Evolutionary conservation across 2,888 invertebrate species (phyloP), one percentile per base, ranked within the genome.

Genomic region (Ganaspis brasiliensis): DNA sequence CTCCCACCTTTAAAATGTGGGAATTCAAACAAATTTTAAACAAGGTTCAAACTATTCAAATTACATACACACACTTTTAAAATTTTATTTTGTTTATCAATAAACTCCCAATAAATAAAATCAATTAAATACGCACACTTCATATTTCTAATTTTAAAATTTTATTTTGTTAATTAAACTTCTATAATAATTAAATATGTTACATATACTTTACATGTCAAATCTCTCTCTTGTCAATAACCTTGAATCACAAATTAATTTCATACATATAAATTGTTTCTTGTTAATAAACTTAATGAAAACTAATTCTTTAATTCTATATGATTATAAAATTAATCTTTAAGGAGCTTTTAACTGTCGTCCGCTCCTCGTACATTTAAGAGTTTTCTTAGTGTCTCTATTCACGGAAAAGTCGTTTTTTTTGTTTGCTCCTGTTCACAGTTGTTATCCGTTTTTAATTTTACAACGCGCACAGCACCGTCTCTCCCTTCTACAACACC

Each of bases 381-480:
- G 10, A 10, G 10, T 45, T 12, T 45, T 14, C 10, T 45, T 45
- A 45, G 45, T 5, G 45, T 45, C 45, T 2, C 45, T 45, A 45
- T 45, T 45, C 12, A 12, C 45, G 2, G 45, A 45, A 45, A 45
- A 45, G 45, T 45, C 10, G 3, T 45, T 45, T 45, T 45, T 10
- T 10, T 12, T 10, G 3, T 14, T 45, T 9, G 45, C 12, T 45
- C 0, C 14, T 12, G n/a, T 49, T 55, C 52, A 56, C 56, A 26
- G 10, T 55, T 72, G 63, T 57, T 1, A 16, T n/a, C 37, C 1
- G 72, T 72, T 56, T 6, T 56, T n/a, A 72, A 16, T 35, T 31
- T n/a, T 19, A 72, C 35, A 14, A 71, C 31, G n/a, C 72, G 52
- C 31, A 31, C 52, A 16, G 26, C 24, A 19, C 72, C 72, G 19